These are phyloP conservation scores for Cremastinae sp. DNA, from an alignment of 2,888 invertebrate species.

Conservation along the genomic window DNA sequence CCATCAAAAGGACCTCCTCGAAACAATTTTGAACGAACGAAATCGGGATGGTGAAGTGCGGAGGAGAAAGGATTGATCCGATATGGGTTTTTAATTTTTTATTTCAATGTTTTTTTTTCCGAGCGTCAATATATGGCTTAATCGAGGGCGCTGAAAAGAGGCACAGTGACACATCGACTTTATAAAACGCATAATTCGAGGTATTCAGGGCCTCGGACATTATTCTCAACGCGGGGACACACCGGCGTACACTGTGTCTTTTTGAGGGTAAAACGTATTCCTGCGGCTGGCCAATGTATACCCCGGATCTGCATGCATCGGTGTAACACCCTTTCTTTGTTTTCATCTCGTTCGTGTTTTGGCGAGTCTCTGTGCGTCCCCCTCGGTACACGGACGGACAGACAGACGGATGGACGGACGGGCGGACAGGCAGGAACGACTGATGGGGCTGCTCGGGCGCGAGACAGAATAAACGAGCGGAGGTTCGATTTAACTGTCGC, in stretches of 20 bases:
- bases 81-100: too few relatives aligned
- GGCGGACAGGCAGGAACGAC: conserved; percentile 49
- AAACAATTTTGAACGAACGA: too few relatives aligned
- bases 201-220: conserved; percentile 26
- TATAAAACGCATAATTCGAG: neutral
- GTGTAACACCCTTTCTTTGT: conserved; percentile 44
- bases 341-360: conserved; percentile 47
- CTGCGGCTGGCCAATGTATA: conserved; percentile 44
- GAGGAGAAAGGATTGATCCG: too few relatives aligned
- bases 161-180: neutral
- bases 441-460: conserved; percentile 57
- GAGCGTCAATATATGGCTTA: too few relatives aligned
- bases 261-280: conserved; percentile 42
- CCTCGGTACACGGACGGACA: conserved; percentile 7
- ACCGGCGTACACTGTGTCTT: conserved; percentile 30
- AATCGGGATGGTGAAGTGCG: too few relatives aligned
- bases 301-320: conserved; percentile 2
- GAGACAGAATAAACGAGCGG: conserved; percentile 72
- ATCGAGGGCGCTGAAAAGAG: too few relatives aligned
- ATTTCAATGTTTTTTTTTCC: neutral
- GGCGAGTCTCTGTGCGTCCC: conserved; percentile 26
- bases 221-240: conserved; percentile 10
- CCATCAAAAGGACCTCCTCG: too few relatives aligned
- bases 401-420: conserved; percentile 30
- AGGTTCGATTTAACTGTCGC: conserved; percentile 75